phyloP scores from a whole-genome alignment of 2,113 vertebrate species.

The Danionella cerebrum region DNA sequence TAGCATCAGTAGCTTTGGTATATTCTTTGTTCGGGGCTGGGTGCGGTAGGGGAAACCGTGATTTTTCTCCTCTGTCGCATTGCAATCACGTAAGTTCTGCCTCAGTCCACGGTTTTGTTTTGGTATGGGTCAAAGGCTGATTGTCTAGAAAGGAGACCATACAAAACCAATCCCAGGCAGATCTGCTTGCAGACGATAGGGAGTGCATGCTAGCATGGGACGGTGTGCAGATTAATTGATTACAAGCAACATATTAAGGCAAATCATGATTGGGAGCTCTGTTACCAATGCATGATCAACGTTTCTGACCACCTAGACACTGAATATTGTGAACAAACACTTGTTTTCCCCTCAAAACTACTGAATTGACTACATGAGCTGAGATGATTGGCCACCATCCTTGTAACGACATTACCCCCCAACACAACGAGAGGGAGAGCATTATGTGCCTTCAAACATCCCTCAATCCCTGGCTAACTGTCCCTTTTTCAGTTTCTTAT shows the following conservation, averaged over 20 bases:
- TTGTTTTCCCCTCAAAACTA: too few relatives aligned
- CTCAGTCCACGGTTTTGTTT: slow-evolving; percentile 47
- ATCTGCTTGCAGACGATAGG: slow-evolving; percentile 30
- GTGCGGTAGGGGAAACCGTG: slow-evolving; percentile 38
- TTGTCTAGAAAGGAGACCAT: slow-evolving; percentile 53
- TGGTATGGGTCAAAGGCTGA: slow-evolving; percentile 52
- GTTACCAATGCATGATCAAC: too few relatives aligned
- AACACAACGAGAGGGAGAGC: slow-evolving; percentile 5
- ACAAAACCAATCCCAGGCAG: slow-evolving; percentile 43
- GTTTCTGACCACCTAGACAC: too few relatives aligned
- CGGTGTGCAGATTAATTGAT: neutral
- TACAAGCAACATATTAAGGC: neutral
- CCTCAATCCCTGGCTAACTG: neutral
- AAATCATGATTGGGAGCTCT: neutral
- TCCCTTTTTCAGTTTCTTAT: neutral
- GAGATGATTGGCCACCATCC: slow-evolving; percentile 18
- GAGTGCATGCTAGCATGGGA: neutral
- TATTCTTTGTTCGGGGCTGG: slow-evolving; percentile 30
- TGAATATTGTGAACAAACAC: too few relatives aligned
- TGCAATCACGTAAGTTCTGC: slow-evolving; percentile 35
- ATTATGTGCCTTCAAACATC: neutral
- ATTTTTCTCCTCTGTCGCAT: neutral
- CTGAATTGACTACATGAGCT: slow-evolving; percentile 22
- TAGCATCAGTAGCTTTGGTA: slow-evolving; percentile 47
- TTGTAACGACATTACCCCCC: neutral